Base-by-base conservation (phyloP, 2,888 invertebrate genomes). In the Pheosia tremula region DNA sequence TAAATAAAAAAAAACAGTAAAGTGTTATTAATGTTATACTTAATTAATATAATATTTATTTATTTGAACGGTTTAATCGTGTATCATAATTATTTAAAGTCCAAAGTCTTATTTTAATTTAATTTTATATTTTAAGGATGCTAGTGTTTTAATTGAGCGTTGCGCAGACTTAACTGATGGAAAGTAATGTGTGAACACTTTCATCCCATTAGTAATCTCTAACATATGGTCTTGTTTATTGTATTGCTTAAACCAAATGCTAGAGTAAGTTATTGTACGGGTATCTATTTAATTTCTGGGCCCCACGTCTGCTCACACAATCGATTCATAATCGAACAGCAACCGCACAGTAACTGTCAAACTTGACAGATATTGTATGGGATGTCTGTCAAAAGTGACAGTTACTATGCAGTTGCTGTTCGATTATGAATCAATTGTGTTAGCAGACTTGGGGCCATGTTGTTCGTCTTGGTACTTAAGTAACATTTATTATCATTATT, bases 181-280 rank as follows among this genome's bases (percentile, higher is more conserved):
- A 24, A 24, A 24, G 24, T 24, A 24, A 24, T 24, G 24, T 24
- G 24, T 24, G 24, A 24, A 24, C 24, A 24, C 24, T 24, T 24
- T 24, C 24, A 24, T 24, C 24, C 24, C 24, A 24, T 24, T 24
- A 24, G 24, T 24, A 24, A 24, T 24, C 24, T 24, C 24, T 24
- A 24, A 24, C 24, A 24, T 24, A 52, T 52, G 36, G 24, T 41
- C 13, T 52, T 59, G 49, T 57, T 54, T 59, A 61, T 50, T 65
- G 53, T 71, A 66, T n/a, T n/a, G 56, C 59, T 64, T 67, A 55
- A 71, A 61, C 75, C 72, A 74, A 74, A 74, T 75, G 66, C 70
- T 69, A 65, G 61, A 24, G 54, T 67, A 66, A 69, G 69, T 64
- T 63, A 62, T 72, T 72, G 62, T 72, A 74, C 68, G 69, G 69